These are phyloP conservation scores for Sturnus vulgaris DNA, from an alignment of 2,113 vertebrate genomes.

Conservation along the genomic window DNA sequence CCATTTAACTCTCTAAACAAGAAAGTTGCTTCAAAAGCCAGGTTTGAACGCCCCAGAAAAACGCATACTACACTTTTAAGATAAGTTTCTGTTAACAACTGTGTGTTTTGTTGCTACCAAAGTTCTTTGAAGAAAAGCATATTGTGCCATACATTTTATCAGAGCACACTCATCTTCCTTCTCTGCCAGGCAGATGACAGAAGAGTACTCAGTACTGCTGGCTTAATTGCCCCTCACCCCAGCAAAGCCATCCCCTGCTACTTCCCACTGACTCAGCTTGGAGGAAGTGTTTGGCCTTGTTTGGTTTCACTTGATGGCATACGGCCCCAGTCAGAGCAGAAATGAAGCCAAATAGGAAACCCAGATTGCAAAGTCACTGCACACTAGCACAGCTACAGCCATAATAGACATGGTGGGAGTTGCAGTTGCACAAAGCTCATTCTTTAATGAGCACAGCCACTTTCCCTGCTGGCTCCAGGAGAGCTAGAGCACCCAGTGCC, in stretches of 20 bases:
- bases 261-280: background rate
- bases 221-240: background rate
- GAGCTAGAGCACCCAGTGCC: background rate
- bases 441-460: background rate
- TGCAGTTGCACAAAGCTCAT: rapidly evolving
- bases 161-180: background rate
- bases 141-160: background rate
- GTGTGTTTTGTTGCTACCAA: background rate
- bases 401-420: rapidly evolving
- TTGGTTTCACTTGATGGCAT: background rate
- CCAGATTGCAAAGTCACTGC: background rate
- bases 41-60: background rate
- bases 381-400: background rate
- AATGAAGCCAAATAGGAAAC: background rate
- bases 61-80: background rate
- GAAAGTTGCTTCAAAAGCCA: background rate
- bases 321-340: background rate
- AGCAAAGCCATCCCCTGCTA: background rate
- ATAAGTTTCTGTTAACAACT: background rate
- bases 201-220: background rate
- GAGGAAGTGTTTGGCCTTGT: background rate
- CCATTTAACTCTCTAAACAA: background rate
- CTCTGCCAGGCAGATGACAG: background rate
- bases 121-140: background rate
- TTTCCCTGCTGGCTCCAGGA: background rate